Conservation (phyloP, 30 jellyfish, hydroid and myxozoan species). For the Cassiopea xamachana region DNA sequence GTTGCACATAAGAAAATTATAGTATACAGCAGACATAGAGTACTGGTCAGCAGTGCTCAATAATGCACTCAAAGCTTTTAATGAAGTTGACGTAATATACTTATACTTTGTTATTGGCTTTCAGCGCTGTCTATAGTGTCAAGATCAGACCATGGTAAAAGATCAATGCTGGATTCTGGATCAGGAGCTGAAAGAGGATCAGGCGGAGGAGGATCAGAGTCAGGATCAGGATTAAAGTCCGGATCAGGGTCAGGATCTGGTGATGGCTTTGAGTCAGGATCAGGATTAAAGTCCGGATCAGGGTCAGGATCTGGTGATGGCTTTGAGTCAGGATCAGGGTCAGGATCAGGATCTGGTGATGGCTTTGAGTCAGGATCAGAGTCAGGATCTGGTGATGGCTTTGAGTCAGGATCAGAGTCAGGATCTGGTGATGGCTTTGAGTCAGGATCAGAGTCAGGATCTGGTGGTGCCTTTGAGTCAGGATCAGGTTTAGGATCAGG, state of each 20-base stretch:
- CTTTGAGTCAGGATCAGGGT: slow-evolving; percentile 47
- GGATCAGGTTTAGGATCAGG: slow-evolving; percentile 46
- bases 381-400: background rate
- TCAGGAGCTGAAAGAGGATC: background rate
- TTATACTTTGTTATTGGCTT: too few relatives aligned
- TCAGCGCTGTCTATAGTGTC: too few relatives aligned
- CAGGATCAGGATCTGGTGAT: slow-evolving; percentile 30
- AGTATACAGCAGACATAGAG: too few relatives aligned
- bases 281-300: slow-evolving; percentile 28
- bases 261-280: background rate
- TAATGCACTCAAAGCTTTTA: too few relatives aligned
- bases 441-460: too few relatives aligned
- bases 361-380: slow-evolving; percentile 31
- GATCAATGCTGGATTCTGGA: too few relatives aligned
- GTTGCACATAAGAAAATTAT: too few relatives aligned
- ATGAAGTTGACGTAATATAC: too few relatives aligned
- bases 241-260: too few relatives aligned
- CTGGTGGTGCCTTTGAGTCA: slow-evolving; percentile 13
- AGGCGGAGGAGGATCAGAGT: background rate
- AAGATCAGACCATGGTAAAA: too few relatives aligned
- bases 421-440: too few relatives aligned
- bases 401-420: slow-evolving; percentile 4
- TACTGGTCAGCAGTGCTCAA: too few relatives aligned
- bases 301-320: slow-evolving; percentile 61
- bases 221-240: slow-evolving; percentile 19